Conservation (phyloP, 1,140 invertebrate species). For the Penaeus vannamei region DNA sequence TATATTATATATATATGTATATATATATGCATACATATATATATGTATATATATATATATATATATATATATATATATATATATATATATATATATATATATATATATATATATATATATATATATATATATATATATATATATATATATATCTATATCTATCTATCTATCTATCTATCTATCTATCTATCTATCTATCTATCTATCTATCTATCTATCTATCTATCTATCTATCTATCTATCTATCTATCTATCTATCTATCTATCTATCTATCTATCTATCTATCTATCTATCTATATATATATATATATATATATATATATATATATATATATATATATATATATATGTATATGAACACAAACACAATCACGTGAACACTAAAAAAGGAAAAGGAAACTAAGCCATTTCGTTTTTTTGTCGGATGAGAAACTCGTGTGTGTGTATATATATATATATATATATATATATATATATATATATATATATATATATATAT, state of each 20-base stretch:
- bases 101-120: constrained; percentile 7
- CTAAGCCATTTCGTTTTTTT: background rate
- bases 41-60: background rate
- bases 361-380: too few relatives aligned
- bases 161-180: background rate
- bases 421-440: background rate
- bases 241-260: background rate
- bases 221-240: background rate
- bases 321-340: constrained; percentile 25
- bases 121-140: constrained; percentile 9
- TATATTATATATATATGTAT: background rate
- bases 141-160: background rate
- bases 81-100: constrained; percentile 14
- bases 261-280: background rate
- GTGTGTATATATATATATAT: constrained; percentile 10
- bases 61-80: constrained; percentile 11
- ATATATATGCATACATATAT: constrained; percentile 2
- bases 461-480: background rate
- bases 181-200: background rate
- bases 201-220: constrained; percentile 8
- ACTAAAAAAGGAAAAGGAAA: background rate
- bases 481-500: background rate
- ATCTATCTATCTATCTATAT: background rate
- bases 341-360: constrained; percentile 14
- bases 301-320: constrained; percentile 22